These are phyloP conservation scores for Sapajus apella DNA, from an alignment of 2,113 vertebrate species.

Conservation along the genomic window DNA sequence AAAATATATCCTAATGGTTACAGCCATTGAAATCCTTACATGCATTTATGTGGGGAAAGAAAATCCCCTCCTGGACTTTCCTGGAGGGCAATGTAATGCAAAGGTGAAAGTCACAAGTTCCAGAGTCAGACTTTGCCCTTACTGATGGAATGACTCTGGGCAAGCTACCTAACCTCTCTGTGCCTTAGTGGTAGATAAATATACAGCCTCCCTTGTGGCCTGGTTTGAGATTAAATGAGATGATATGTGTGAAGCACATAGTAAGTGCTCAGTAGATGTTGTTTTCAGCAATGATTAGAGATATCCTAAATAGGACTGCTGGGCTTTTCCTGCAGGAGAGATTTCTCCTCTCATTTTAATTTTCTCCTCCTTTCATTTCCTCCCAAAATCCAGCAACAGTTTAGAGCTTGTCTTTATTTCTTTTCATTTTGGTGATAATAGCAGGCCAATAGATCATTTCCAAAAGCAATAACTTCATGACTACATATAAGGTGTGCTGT, in stretches of 20 bases:
- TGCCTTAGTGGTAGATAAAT: background rate
- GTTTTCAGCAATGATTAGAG: background rate
- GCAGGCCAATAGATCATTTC: conserved; percentile 49
- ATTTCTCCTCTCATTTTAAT: background rate
- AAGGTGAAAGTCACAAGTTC: background rate
- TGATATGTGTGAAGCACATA: background rate
- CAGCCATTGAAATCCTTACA: background rate
- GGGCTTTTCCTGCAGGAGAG: background rate
- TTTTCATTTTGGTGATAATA: conserved; percentile 31
- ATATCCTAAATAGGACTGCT: background rate
- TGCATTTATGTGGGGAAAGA: background rate
- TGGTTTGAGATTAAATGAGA: background rate
- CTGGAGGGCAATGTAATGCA: background rate
- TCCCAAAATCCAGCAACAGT: background rate
- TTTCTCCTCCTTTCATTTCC: background rate
- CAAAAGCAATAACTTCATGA: conserved; percentile 49
- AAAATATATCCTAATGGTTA: background rate
- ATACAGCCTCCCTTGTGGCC: background rate
- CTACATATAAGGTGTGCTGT: conserved; percentile 20
- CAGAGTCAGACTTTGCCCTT: background rate
- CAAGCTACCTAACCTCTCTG: background rate
- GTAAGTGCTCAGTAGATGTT: background rate
- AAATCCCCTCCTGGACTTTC: background rate
- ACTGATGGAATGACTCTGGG: background rate
- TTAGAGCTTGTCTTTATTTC: background rate